A percentile compares a stretch with the other conserved stretches of the same genome.
phyloP scores from a whole-genome alignment of 2,888 invertebrate genomes.

The Caenorhabditis doughertyi region DNA sequence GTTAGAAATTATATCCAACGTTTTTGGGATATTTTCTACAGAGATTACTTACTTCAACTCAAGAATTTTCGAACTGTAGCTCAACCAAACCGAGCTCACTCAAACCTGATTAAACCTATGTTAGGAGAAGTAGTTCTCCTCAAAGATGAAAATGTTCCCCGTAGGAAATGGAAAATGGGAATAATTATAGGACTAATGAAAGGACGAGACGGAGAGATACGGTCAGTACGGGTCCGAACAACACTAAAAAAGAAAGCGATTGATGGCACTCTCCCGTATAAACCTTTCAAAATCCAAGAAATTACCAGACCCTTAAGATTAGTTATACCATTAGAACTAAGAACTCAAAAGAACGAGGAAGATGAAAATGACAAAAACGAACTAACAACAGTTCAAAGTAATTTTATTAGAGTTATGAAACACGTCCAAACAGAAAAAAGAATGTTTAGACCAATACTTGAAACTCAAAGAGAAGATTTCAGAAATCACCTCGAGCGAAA shows the following conservation, averaged over 20 bases:
- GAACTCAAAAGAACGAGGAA: background rate
- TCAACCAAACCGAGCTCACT: background rate
- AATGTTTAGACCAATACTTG: too few relatives aligned
- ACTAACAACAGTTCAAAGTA: background rate
- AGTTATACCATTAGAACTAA: conserved; percentile 1
- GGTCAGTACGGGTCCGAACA: background rate
- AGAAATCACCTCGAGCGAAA: too few relatives aligned
- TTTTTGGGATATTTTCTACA: conserved; percentile 8
- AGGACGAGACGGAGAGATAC: conserved; percentile 7
- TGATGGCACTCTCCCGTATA: background rate
- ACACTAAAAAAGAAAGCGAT: background rate
- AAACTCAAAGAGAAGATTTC: too few relatives aligned
- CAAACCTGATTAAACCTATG: background rate
- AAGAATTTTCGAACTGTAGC: background rate
- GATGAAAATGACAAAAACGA: background rate
- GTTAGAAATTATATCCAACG: background rate
- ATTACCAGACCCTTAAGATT: background rate
- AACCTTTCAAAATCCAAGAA: background rate
- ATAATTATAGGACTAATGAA: conserved; percentile 1
- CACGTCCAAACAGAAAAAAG: background rate
- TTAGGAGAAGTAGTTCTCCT: conserved; percentile 28
- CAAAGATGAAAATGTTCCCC: background rate
- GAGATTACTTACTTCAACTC: background rate
- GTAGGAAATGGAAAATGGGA: conserved; percentile 11
- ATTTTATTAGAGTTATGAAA: too few relatives aligned